A percentile compares a stretch with the other conserved stretches of the same genome.
Conservation (phyloP, 23 tunicate species). For the Aplidium turbinatum region DNA sequence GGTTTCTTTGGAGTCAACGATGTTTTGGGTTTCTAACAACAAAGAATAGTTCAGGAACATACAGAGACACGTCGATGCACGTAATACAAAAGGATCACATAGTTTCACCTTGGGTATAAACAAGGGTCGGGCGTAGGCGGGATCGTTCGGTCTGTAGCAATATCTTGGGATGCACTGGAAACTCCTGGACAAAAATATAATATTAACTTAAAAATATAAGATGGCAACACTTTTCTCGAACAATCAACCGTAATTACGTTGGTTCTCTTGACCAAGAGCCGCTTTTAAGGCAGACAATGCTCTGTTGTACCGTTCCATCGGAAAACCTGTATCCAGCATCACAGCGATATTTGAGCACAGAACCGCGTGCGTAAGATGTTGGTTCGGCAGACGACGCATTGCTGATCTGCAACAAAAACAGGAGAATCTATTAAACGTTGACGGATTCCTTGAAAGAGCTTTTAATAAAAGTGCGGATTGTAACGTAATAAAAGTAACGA, state of each 20-base stretch:
- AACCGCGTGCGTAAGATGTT: slow-evolving; percentile 7
- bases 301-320: slow-evolving; percentile 36
- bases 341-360: slow-evolving; percentile 42
- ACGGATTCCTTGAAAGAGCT: too few species aligned
- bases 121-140: slow-evolving; percentile 39
- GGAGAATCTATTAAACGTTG: too few species aligned
- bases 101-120: slow-evolving; percentile 31
- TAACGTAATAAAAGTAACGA: too few species aligned
- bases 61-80: too few species aligned
- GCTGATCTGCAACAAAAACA: not conserved
- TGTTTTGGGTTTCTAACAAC: too few species aligned
- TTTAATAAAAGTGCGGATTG: too few species aligned
- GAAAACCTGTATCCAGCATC: slow-evolving; percentile 51
- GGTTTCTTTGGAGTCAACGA: too few species aligned
- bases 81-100: not conserved
- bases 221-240: not conserved
- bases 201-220: too few species aligned
- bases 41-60: too few species aligned
- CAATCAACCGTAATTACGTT: not conserved
- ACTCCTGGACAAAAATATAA: not conserved
- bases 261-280: slow-evolving; percentile 40
- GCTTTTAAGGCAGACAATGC: slow-evolving; percentile 28
- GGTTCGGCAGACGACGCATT: not conserved
- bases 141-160: slow-evolving; percentile 52
- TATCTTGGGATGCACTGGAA: slow-evolving; percentile 30